Base-by-base conservation (phyloP, 1,140 invertebrate species). In the Sminthurides bifidus region DNA sequence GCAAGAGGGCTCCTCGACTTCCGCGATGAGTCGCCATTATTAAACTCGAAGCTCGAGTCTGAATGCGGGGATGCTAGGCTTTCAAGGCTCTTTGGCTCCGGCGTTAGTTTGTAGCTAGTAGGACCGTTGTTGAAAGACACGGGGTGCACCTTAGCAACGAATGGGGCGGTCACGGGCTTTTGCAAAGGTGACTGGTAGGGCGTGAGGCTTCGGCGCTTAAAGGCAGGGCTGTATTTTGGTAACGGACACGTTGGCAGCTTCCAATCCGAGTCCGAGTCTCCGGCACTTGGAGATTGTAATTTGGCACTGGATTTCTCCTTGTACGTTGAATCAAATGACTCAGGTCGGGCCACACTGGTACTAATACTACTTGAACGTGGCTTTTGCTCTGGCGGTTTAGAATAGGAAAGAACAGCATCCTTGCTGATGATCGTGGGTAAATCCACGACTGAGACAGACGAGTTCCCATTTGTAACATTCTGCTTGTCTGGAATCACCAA, bases 191-290 rank as follows among this genome's bases (percentile, higher is more conserved):
- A 70, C 33, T 75, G 75, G 66, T 81, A 82, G 3, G 83, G 76
- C 56, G 83, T 76, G 19, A 85, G 70, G 37, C 77, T 79, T 71
- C 85, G 84, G 50, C 84, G 69, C 68, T 87, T 88, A 66, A 87
- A 87, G 1, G 84, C 84, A 26, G 85, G 85, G 1, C 84, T 87
- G 73, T 87, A 87, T 72, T 86, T 86, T 0, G 84, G 83, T n/a
- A 55, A 30, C 37, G 53, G 69, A 46, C 60, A 33, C 12, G 54
- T 30, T 27, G 51, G 71, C 27, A 58, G 27, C 50, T 60, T 61
- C 59, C 58, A 59, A 35, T 56, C 54, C 31, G 52, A 21, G n/a
- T n/a, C n/a, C n/a, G n/a, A 15, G 50, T 27, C 21, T 56, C 51
- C 35, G 53, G 24, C 31, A 35, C 52, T 17, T 21, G 31, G 17